Conservation (phyloP, 2,888 invertebrate genomes). For the Leucophenga montana region DNA sequence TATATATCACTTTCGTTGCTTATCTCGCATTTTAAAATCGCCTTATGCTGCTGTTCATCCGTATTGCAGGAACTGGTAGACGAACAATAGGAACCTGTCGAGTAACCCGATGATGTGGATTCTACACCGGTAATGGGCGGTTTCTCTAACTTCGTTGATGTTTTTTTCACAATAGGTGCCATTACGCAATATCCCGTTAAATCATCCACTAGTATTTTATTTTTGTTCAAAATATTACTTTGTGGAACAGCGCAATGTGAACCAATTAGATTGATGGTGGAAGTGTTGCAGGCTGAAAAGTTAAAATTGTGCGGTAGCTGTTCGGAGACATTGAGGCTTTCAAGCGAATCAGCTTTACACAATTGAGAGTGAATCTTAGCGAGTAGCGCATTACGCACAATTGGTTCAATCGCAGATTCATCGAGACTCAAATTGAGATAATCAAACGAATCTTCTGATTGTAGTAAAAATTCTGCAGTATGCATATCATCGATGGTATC, state of each 20-base stretch:
- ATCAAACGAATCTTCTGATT: constrained; percentile 52
- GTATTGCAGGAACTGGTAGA: constrained; percentile 59
- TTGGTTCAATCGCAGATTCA: constrained; percentile 55
- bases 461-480: constrained; percentile 43
- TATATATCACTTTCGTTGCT: constrained; percentile 64
- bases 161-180: constrained; percentile 69
- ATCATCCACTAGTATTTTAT: constrained; percentile 68
- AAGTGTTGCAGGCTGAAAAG: constrained; percentile 71
- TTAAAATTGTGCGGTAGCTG: constrained; percentile 71
- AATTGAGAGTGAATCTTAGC: constrained; percentile 45
- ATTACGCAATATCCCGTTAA: constrained; percentile 71
- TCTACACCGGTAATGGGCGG: constrained; percentile 49
- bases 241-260: constrained; percentile 64
- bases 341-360: constrained; percentile 54
- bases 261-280: constrained; percentile 71
- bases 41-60: constrained; percentile 42
- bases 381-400: constrained; percentile 39
- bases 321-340: constrained; percentile 69
- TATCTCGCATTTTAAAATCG: neutral
- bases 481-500: constrained; percentile 62
- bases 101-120: constrained; percentile 66
- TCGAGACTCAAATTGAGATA: constrained; percentile 59
- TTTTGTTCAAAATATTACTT: constrained; percentile 45
- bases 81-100: constrained; percentile 61
- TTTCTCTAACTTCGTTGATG: constrained; percentile 25